A percentile compares a stretch with the other conserved stretches of the same genome.
phyloP scores from a whole-genome alignment of 2,797 vertebrate genomes.

The Chloroceryle inda region DNA sequence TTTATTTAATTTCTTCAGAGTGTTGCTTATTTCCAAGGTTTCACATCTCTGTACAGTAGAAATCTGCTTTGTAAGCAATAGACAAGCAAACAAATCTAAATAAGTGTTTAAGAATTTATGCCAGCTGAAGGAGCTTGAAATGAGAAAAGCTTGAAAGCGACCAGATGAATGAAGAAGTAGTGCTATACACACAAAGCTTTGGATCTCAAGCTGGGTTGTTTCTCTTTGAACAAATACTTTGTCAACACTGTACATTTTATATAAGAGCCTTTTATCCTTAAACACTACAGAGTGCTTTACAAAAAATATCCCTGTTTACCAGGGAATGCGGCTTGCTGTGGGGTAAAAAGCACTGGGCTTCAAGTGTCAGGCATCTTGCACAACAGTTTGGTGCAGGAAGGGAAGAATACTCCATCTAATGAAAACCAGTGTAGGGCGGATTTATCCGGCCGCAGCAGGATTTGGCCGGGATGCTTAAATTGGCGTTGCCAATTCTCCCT shows the following conservation, averaged over 20 bases:
- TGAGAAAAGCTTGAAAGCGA: conserved; percentile 59
- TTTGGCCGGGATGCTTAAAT: background rate
- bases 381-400: background rate
- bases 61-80: background rate
- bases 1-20: conserved; percentile 21
- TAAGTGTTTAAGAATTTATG: conserved; percentile 45
- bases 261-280: conserved; percentile 47
- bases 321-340: background rate
- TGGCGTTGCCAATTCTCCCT: background rate
- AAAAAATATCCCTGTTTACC: conserved; percentile 28
- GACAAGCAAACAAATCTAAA: conserved; percentile 51
- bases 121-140: conserved; percentile 40
- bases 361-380: conserved; percentile 22
- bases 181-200: conserved; percentile 33
- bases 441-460: background rate
- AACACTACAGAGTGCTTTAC: background rate
- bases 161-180: conserved; percentile 33
- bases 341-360: background rate
- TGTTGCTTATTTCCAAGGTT: conserved; percentile 39
- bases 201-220: conserved; percentile 50
- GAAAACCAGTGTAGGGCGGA: background rate
- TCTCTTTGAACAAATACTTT: conserved; percentile 46
- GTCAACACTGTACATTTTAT: conserved; percentile 48
- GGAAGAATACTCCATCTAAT: background rate
- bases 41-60: conserved; percentile 1